These are phyloP conservation scores for Cephalophus harveyi DNA, from an alignment of 2,113 vertebrate genomes.

Conservation along the genomic window DNA sequence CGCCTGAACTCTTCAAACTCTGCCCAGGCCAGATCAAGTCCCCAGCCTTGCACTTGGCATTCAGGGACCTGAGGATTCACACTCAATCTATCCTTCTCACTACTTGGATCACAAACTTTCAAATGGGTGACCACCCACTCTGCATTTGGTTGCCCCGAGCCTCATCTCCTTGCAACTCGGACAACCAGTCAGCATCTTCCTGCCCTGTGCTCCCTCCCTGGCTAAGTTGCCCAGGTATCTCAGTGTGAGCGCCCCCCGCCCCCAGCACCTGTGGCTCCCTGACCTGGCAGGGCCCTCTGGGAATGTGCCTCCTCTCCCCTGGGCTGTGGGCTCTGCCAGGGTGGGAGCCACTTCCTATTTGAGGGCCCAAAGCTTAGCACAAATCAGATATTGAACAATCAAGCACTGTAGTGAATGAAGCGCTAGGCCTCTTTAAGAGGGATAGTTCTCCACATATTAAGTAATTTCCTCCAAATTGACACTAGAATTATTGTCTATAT, in stretches of 20 bases:
- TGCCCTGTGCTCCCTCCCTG: neutral
- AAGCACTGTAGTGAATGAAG: neutral
- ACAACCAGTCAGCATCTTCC: neutral
- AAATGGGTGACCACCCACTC: neutral
- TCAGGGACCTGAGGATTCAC: accelerated
- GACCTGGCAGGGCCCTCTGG: neutral
- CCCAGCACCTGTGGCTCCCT: neutral
- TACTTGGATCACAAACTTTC: neutral
- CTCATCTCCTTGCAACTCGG: neutral
- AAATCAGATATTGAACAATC: neutral
- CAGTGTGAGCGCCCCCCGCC: accelerated
- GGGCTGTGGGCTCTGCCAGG: neutral
- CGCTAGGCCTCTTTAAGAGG: neutral
- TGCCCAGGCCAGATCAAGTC: neutral
- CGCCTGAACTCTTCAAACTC: neutral
- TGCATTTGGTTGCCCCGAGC: neutral
- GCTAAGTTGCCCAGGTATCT: neutral
- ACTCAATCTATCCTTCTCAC: neutral
- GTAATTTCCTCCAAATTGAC: neutral
- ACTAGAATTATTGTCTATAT: accelerated
- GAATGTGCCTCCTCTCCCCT: accelerated
- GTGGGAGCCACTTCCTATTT: neutral
- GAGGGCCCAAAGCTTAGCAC: neutral
- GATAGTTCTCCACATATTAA: neutral
- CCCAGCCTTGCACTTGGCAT: neutral